Percentiles rank a stretch among this genome's conserved stretches.
phyloP scores from a whole-genome alignment of 2,888 invertebrate species.

The Mythimna ferrago region DNA sequence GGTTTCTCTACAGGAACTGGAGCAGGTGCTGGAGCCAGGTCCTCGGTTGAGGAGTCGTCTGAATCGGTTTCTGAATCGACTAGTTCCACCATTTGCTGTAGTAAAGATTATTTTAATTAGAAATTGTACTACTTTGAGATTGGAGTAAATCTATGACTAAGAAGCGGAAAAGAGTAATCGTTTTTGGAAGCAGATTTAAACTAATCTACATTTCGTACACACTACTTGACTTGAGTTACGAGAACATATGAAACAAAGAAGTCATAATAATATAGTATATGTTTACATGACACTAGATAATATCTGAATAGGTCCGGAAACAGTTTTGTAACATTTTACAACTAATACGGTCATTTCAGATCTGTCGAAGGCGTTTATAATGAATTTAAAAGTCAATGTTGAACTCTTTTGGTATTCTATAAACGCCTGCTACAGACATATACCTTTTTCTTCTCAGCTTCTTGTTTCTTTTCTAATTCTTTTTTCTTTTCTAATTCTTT shows the following conservation, averaged over 20 bases:
- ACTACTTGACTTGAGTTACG: no score
- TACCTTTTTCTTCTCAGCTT: conserved; percentile 49
- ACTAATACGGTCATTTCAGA: not conserved
- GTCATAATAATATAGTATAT: not conserved
- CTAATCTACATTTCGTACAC: not conserved
- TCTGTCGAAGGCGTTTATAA: conserved; percentile 31
- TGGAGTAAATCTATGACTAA: not conserved
- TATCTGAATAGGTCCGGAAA: no score
- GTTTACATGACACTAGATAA: not conserved
- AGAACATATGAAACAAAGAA: no score
- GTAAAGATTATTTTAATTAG: conserved; percentile 16
- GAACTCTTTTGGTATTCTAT: conserved; percentile 9
- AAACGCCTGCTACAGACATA: conserved; percentile 44
- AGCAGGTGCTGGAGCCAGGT: conserved; percentile 19
- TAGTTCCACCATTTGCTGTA: conserved; percentile 81
- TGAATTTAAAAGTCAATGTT: not conserved
- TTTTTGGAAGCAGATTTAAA: conserved; percentile 7
- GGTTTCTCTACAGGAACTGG: conserved; percentile 46
- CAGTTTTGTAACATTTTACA: not conserved
- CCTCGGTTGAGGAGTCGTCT: conserved; percentile 67
- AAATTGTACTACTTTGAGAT: not conserved
- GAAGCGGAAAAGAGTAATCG: not conserved
- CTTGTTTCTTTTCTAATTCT: conserved; percentile 34
- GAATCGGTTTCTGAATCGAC: conserved; percentile 82
- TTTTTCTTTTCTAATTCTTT: conserved; percentile 34